Conservation (phyloP, 2,113 vertebrate genomes). For the Cryptomyrus ogoouensis region DNA sequence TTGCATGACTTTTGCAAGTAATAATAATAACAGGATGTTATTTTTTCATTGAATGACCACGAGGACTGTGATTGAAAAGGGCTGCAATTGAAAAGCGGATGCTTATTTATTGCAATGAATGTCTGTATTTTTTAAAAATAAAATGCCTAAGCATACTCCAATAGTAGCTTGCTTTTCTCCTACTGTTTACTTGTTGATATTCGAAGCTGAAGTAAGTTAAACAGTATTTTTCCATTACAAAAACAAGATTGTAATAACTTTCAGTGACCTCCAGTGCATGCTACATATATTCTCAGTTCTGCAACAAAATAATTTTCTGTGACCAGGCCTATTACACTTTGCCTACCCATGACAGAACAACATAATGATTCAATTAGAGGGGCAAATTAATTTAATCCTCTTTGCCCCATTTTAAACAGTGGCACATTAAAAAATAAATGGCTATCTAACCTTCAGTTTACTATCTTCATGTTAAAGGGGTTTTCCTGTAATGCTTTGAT, state of each 20-base stretch:
- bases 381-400: neutral
- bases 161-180: neutral
- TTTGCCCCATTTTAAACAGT: neutral
- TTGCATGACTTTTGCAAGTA: neutral
- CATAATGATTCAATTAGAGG: constrained; percentile 10
- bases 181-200: neutral
- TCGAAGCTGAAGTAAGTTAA: neutral
- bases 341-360: neutral
- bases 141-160: neutral
- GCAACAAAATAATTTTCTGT: neutral
- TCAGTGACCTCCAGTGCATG: neutral
- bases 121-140: neutral
- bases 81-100: neutral
- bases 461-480: neutral
- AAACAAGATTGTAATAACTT: neutral
- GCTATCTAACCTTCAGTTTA: neutral
- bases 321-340: neutral
- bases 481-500: neutral
- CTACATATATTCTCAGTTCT: neutral
- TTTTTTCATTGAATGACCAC: neutral
- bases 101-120: neutral
- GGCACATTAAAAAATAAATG: constrained; percentile 6
- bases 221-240: neutral
- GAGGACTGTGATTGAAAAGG: neutral
- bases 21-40: neutral